Base-by-base conservation (phyloP, 1,140 invertebrate species). In the Plutomurus gul region DNA sequence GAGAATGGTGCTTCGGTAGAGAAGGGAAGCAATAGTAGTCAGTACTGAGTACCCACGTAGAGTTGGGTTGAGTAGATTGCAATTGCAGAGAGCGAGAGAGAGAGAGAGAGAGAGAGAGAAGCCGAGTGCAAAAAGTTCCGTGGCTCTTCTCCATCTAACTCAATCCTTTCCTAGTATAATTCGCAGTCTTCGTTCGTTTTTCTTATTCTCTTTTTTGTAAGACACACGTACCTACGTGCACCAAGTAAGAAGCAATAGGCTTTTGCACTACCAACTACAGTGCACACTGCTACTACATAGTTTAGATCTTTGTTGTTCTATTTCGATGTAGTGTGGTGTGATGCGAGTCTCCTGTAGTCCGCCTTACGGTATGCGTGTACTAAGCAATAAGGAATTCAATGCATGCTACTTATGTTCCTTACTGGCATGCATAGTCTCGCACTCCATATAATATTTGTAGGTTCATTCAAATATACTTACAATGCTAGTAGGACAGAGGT, bases 101-200 rank as follows among this genome's bases (percentile, higher is more conserved):
- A 43, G 39, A 43, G 39, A 43, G 39, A 43, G 7, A 2, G 39
- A 8, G 39, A 43, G 39, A 43, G 51, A 65, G 56, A 65, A 65
- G 56, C 56, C 25, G 27, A 65, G 56, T 65, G 56, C 56, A 65
- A 65, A 65, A 65, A 65, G 56, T 65, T 65, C 27, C 56, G 56
- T 65, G 56, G 56, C 56, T 65, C 56, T 65, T 65, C 56, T 65
- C 56, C 56, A 65, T 65, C 56, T 36, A 16, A 49, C 46, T 49
- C 56, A 4, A 30, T 30, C 56, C 27, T 49, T 49, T 49, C 46
- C 46, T 49, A 16, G n/a, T 65, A 51, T 65, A 33, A 65, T 65
- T 65, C 56, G 25, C 56, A 65, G 30, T 36, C 56, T 18, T n/a
- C n/a, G n/a, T n/a, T n/a, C n/a, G n/a, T n/a, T n/a, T n/a, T n/a